Conservation (phyloP, 2,113 vertebrate genomes). For the Tyto alba region DNA sequence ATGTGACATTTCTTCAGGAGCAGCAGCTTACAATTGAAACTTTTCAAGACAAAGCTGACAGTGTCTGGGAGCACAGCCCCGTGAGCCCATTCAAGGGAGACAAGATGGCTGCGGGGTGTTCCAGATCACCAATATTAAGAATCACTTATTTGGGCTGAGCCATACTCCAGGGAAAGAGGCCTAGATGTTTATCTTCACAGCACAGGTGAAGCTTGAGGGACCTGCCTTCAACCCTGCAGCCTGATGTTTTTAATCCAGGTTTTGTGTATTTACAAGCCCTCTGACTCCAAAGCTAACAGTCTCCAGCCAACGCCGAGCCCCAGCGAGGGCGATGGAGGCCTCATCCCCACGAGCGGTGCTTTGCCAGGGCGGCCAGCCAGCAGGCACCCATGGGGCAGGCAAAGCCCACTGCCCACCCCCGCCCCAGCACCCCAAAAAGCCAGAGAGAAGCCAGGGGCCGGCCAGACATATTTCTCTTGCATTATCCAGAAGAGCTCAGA, state of each 20-base stretch:
- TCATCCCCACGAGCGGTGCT: fast-evolving
- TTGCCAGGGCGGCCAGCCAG: background rate
- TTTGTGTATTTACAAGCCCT: background rate
- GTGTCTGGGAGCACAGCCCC: fast-evolving
- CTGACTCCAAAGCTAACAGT: background rate
- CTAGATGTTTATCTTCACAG: background rate
- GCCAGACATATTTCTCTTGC: background rate
- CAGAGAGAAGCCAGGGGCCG: background rate
- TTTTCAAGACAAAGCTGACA: background rate
- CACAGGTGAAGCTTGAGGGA: background rate
- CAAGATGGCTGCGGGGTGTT: background rate
- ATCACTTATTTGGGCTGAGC: background rate
- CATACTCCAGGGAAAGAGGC: background rate
- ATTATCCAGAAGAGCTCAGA: background rate
- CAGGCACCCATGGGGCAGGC: background rate
- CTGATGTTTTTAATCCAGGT: background rate
- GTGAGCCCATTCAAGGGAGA: fast-evolving
- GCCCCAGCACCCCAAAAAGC: background rate
- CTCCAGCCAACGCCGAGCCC: fast-evolving
- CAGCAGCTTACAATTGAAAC: background rate
- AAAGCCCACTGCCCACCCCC: background rate
- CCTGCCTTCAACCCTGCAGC: background rate
- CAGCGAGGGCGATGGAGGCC: fast-evolving
- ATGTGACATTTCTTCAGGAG: background rate
- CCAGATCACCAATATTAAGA: background rate